These are phyloP conservation scores for Dastarcus helophoroides DNA, from an alignment of 2,888 invertebrate genomes.

Conservation along the genomic window DNA sequence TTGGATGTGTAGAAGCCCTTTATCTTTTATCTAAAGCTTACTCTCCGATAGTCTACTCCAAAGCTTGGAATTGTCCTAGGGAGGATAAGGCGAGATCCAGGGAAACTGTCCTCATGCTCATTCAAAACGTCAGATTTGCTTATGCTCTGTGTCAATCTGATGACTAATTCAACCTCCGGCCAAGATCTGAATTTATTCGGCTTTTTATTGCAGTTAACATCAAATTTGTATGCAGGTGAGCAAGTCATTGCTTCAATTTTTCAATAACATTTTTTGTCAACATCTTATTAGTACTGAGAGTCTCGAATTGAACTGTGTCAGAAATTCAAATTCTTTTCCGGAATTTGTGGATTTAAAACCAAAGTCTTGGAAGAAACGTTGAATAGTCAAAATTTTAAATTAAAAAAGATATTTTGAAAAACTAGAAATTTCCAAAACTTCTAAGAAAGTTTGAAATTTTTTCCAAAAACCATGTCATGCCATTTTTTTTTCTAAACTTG, in stretches of 20 bases:
- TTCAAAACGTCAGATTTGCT: conserved; percentile 29
- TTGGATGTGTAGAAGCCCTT: conserved; percentile 58
- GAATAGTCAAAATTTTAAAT: no score
- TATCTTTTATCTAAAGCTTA: conserved; percentile 52
- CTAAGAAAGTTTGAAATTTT: no score
- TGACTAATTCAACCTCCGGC: conserved; percentile 41
- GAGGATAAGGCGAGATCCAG: conserved; percentile 8
- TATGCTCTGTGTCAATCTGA: conserved; percentile 32
- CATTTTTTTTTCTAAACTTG: no score
- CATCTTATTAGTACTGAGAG: no score
- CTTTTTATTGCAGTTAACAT: conserved; percentile 41
- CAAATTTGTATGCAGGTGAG: conserved; percentile 46
- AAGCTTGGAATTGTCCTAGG: conserved; percentile 50
- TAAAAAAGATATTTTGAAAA: no score
- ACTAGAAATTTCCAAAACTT: no score
- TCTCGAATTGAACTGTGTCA: no score
- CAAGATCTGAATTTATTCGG: conserved; percentile 43
- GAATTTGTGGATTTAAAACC: no score
- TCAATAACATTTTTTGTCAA: no score
- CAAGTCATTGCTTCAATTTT: conserved; percentile 3
- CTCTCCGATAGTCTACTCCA: conserved; percentile 53
- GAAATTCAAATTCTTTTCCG: no score
- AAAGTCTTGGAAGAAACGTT: no score
- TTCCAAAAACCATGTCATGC: no score
- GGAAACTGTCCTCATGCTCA: not conserved